Percentiles rank a stretch among this genome's conserved stretches.
These are phyloP conservation scores for Cossypha heuglini DNA, from an alignment of 2,797 vertebrate genomes.

Conservation along the genomic window DNA sequence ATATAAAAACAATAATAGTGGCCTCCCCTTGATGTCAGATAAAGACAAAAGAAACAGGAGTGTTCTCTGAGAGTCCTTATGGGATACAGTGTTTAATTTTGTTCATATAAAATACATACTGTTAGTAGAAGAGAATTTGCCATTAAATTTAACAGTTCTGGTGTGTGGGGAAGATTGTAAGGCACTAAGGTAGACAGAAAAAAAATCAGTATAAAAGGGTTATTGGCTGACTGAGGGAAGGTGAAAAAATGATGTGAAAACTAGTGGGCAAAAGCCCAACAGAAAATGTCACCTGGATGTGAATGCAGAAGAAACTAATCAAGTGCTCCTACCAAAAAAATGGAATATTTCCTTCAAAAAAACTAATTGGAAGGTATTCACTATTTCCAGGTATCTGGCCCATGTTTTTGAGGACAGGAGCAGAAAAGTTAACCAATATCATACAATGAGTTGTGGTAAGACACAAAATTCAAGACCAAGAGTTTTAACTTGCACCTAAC, in stretches of 20 bases:
- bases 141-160: not conserved
- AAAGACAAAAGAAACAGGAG: not conserved
- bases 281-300: not conserved
- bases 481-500: not conserved
- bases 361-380: not conserved
- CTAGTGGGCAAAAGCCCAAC: accelerated
- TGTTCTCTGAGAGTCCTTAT: accelerated
- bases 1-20: not conserved
- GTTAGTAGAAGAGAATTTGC: not conserved
- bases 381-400: not conserved
- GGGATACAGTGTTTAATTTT: not conserved
- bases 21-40: not conserved
- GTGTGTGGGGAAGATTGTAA: not conserved
- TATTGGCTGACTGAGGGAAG: not conserved
- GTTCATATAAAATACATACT: not conserved
- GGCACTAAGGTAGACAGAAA: not conserved
- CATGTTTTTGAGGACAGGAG: not conserved
- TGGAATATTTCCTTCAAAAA: not conserved
- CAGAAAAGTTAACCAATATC: not conserved
- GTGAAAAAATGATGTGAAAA: not conserved
- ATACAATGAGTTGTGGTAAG: not conserved
- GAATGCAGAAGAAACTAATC: not conserved
- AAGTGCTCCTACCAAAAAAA: not conserved
- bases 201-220: not conserved
- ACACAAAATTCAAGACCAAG: not conserved